Conservation (phyloP, 2,888 invertebrate species). For the Trisateles emortualis region DNA sequence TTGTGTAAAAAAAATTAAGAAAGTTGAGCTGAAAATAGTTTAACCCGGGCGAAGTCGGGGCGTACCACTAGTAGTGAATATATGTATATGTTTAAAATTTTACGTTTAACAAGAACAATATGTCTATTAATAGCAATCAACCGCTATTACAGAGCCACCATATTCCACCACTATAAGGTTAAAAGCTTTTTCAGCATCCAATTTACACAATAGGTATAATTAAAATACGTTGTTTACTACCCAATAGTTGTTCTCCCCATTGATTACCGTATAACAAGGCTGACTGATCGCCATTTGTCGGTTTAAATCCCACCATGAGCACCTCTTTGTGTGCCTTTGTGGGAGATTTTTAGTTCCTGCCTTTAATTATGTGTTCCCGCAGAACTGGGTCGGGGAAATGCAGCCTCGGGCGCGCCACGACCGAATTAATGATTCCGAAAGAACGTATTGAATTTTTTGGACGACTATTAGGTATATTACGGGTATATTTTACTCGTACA, state of each 20-base stretch:
- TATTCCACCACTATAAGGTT: too few relatives aligned
- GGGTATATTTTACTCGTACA: slow-evolving; percentile 9
- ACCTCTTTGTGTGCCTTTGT: slow-evolving; percentile 55
- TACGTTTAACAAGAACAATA: too few relatives aligned
- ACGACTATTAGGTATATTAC: slow-evolving; percentile 30
- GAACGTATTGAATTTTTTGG: slow-evolving; percentile 44
- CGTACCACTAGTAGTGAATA: too few relatives aligned
- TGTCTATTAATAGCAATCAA: too few relatives aligned
- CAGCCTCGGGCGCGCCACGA: slow-evolving; percentile 27
- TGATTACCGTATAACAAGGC: slow-evolving; percentile 8
- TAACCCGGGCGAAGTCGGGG: too few relatives aligned
- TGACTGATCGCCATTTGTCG: slow-evolving; percentile 45
- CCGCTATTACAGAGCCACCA: too few relatives aligned
- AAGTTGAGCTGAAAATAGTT: too few relatives aligned
- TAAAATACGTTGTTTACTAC: background rate
- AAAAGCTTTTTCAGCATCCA: background rate
- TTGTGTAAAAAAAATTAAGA: too few relatives aligned
- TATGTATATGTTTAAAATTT: too few relatives aligned
- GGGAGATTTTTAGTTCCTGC: slow-evolving; percentile 61
- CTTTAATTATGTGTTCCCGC: slow-evolving; percentile 69
- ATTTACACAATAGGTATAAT: background rate
- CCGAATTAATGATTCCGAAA: slow-evolving; percentile 40
- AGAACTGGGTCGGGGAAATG: slow-evolving; percentile 52
- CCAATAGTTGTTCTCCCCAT: slow-evolving; percentile 1
- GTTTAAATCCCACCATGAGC: slow-evolving; percentile 42